Evolutionary conservation across 2,888 invertebrate genomes (phyloP), one percentile per base, ranked within the genome.

Genomic region (Loripinus fragilis): DNA sequence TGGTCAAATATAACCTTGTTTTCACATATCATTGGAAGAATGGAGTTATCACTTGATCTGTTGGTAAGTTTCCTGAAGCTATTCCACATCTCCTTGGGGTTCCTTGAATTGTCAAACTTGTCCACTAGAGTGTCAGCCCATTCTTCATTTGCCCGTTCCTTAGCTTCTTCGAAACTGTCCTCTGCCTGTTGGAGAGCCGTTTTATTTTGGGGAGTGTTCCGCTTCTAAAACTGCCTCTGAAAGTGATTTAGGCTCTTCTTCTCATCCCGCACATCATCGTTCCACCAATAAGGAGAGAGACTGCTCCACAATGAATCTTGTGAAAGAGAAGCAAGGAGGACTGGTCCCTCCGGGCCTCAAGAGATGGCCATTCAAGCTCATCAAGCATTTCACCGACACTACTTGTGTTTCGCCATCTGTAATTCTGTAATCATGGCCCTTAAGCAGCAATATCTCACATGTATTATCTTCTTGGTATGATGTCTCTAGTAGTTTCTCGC

Each of bases 11-110:
- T 50, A 7, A 50, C 50, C n/a, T 50, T 50, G n/a, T 50, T n/a
- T 20, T 50, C 50, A 50, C 23, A 20, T 12, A 50, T 50, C n/a
- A 50, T 7, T n/a, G 50, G 50, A 20, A 50, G 50, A 50, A 50
- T 50, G 50, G 50, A 50, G 50, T 50, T 50, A n/a, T 50, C 50
- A n/a, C 50, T 50, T 50, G 50, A 50, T 50, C 50, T 50, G 50
- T 50, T 50, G 50, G 50, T 50, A n/a, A 50, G 50, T 50, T 50
- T 50, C n/a, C 50, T 50, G 23, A 50, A 50, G 50, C 50, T 12
- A n/a, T 50, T 50, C 50, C 50, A 50, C 50, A 50, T 50, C 50
- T 50, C 50, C 50, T 50, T 50, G 20, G 50, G 23, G 50, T 50
- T 50, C 23, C 50, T 50, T 50, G 50, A 50, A 20, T 50, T 50